A percentile compares a stretch with the other conserved stretches of the same genome.
Evolutionary conservation across 2,797 vertebrate genomes (phyloP).

Genomic region (Poecile montanus): DNA sequence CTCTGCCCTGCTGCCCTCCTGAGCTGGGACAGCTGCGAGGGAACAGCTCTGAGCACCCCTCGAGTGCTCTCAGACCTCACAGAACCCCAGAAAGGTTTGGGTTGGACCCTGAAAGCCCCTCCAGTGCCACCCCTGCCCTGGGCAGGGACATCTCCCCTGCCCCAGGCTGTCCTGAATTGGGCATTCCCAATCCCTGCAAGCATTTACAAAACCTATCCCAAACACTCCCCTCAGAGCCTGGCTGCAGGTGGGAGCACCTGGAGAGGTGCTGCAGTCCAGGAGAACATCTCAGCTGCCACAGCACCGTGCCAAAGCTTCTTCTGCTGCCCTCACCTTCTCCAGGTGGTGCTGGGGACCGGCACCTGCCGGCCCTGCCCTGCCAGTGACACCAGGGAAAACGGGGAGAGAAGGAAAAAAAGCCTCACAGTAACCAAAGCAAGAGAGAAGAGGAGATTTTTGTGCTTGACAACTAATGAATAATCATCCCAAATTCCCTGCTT

Average conservation of each 20-base stretch:
- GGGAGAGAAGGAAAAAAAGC: neutral
- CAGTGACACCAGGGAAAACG: fast-evolving
- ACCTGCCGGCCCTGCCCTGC: neutral
- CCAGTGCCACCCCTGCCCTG: neutral
- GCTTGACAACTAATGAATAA: neutral
- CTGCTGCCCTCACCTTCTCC: neutral
- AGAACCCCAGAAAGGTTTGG: neutral
- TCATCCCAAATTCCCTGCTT: neutral
- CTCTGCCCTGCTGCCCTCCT: neutral
- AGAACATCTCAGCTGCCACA: neutral
- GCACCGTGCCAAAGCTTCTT: fast-evolving
- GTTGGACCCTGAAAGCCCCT: neutral
- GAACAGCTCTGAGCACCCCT: neutral
- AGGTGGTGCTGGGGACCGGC: neutral
- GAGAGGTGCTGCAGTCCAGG: fast-evolving
- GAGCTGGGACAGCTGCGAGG: neutral
- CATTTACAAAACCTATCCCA: neutral
- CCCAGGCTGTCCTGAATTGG: neutral
- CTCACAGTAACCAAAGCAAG: neutral
- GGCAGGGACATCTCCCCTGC: neutral
- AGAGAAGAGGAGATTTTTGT: neutral
- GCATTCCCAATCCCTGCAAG: neutral
- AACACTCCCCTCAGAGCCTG: neutral
- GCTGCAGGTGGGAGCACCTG: neutral
- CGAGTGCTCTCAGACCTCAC: neutral